These are phyloP conservation scores for Mastomys coucha DNA, from an alignment of 2,113 vertebrate genomes.

Conservation along the genomic window DNA sequence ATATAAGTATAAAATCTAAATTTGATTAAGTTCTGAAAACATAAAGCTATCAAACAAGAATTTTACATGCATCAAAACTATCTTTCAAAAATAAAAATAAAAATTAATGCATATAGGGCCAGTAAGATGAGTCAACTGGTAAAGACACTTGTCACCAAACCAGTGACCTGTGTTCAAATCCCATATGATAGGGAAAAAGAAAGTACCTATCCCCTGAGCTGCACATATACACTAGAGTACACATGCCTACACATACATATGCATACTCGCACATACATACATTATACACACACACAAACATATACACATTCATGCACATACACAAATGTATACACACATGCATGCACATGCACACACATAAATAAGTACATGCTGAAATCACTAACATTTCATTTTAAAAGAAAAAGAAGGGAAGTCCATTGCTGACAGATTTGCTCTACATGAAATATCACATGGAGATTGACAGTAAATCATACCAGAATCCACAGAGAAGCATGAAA, in stretches of 20 bases:
- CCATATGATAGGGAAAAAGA: neutral
- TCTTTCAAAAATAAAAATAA: neutral
- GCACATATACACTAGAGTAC: neutral
- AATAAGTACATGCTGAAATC: neutral
- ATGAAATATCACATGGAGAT: neutral
- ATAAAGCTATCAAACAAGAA: neutral
- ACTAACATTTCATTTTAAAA: neutral
- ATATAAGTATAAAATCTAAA: neutral
- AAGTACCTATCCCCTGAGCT: neutral
- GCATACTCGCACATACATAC: accelerated
- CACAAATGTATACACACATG: neutral
- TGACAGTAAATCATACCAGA: neutral
- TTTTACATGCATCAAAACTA: neutral
- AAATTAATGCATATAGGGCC: neutral
- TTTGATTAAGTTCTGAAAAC: neutral
- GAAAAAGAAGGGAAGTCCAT: neutral
- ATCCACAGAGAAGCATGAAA: neutral
- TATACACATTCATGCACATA: neutral
- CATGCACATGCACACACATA: neutral
- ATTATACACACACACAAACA: neutral
- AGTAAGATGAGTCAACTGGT: neutral
- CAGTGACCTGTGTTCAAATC: neutral
- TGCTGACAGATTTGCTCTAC: neutral
- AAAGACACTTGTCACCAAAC: neutral
- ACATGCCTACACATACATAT: neutral